phyloP scores from a whole-genome alignment of 1,140 invertebrate species.

The Heliconius hewitsoni region DNA sequence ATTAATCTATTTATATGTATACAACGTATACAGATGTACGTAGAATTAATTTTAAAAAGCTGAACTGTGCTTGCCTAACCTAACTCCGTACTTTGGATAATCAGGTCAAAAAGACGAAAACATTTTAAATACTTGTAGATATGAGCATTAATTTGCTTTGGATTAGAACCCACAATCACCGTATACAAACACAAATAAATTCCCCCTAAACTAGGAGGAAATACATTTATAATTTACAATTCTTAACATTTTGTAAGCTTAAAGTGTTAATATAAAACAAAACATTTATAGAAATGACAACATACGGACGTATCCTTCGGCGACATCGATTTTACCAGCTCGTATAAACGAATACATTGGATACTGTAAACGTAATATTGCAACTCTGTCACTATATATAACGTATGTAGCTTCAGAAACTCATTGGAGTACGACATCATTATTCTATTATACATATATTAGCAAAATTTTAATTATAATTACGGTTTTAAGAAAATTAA shows the following conservation, averaged over 20 bases:
- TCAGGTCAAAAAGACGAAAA: no score
- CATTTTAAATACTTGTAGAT: not conserved
- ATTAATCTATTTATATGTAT: no score
- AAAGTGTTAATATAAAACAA: not conserved
- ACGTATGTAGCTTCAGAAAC: not conserved
- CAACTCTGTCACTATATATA: not conserved
- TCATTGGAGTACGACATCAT: not conserved
- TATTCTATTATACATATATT: no score
- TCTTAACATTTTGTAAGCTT: not conserved
- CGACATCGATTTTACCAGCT: constrained; percentile 4
- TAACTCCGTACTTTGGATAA: no score
- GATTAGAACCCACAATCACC: not conserved
- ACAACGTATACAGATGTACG: no score
- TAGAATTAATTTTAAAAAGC: no score
- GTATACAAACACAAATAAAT: not conserved
- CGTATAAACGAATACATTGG: not conserved
- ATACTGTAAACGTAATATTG: not conserved
- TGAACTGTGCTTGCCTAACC: no score
- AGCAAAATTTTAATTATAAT: no score
- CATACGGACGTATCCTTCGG: not conserved
- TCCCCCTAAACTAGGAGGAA: no score
- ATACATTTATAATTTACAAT: not conserved
- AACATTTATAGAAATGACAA: not conserved
- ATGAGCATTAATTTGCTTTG: not conserved
- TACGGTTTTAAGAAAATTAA: no score